Evolutionary conservation across 1,140 invertebrate species (phyloP).

Genomic region (Nymphalis io): DNA sequence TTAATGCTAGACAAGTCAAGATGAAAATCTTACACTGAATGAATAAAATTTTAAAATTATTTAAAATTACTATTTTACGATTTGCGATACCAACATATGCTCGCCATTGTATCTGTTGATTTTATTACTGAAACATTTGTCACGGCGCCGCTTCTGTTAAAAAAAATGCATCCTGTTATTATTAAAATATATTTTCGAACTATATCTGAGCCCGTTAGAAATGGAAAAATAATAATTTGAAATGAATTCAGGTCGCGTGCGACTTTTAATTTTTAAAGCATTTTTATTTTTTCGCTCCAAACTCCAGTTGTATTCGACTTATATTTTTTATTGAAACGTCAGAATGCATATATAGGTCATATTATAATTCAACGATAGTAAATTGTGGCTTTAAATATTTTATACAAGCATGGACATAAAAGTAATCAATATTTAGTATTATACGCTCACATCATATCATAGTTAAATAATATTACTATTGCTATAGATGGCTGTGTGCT

Average conservation of each 20-base stretch:
- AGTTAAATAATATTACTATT: no score
- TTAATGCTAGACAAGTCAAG: no score
- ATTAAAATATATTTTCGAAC: slow-evolving; percentile 3
- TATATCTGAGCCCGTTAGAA: not conserved
- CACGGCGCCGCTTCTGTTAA: not conserved
- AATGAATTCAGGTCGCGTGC: slow-evolving; percentile 17
- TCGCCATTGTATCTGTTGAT: no score
- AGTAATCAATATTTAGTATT: not conserved
- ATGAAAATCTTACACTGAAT: no score
- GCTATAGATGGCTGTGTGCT: no score
- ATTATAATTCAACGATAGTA: not conserved
- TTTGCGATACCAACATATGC: no score
- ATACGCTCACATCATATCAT: no score
- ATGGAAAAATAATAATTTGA: slow-evolving; percentile 20
- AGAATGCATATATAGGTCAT: slow-evolving; percentile 8
- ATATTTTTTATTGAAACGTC: slow-evolving; percentile 13
- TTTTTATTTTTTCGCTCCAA: slow-evolving; percentile 15
- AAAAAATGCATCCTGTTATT: not conserved
- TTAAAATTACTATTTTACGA: no score
- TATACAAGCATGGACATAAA: not conserved
- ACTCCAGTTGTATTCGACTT: not conserved
- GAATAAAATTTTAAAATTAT: no score
- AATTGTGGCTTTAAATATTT: not conserved
- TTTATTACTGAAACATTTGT: not conserved
- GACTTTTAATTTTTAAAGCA: slow-evolving; percentile 24